Base-by-base conservation (phyloP, 2,797 vertebrate genomes). In the Myotis daubentonii region DNA sequence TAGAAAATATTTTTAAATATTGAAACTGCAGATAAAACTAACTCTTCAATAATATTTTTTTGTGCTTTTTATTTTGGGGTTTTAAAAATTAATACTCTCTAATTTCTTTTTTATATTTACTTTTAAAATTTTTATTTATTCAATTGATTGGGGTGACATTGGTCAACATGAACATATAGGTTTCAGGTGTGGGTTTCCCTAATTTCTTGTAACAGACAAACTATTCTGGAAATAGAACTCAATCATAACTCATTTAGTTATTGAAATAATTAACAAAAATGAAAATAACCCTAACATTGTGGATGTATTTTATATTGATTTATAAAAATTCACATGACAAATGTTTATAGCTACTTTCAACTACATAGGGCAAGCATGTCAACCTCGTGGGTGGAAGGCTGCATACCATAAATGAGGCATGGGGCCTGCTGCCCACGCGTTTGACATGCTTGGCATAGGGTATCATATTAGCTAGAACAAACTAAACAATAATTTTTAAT, bases 201-300 rank as follows among this genome's bases (percentile, higher is more conserved):
- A 66, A 74, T 6, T 66, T 75, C 12, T 93, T 94, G 11, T 60
- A 87, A 90, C 0, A 79, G 30, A 80, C 17, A 75, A 88, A 75
- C n/a, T 75, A 90, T 62, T 86, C 51, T 47, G 38, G 36, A 92
- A 80, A 71, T 17, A 81, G 22, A 90, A 91, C 17, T 84, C 49
- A 76, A 51, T 85, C 9, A 81, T 28, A 92, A 66, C 11, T 81
- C 53, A 92, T 81, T 25, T 80, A 87, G 47, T 2, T 74, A 84
- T 90, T 66, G 75, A 78, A 78, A 78, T 55, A 78, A 55, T 51
- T 38, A 78, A 23, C 51, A 36, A 78, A 53, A 78, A 87, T 68
- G 51, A 90, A 84, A 96, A 91, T 6, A 51, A 71, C 25, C 93
- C 23, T 84, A 81, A 49, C 53, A 82, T n/a, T 78, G 28, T 75